Conservation (phyloP, 2,888 invertebrate species). For the Nomada ferruginata region DNA sequence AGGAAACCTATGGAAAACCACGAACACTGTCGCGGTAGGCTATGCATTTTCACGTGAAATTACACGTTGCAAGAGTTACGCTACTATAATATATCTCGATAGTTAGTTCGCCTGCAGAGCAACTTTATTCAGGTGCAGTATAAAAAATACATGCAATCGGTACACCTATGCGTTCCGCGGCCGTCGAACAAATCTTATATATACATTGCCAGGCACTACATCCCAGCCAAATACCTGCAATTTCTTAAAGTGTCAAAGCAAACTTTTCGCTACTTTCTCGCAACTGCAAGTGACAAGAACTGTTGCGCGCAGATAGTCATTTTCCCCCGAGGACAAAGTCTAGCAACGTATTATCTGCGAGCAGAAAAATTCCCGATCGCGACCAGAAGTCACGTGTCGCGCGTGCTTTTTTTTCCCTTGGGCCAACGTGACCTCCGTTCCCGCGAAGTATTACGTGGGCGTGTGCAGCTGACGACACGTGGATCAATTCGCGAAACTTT, state of each 20-base stretch:
- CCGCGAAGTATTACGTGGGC: slow-evolving; percentile 60
- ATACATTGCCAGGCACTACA: not conserved
- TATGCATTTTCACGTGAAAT: not conserved
- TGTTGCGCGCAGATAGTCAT: slow-evolving; percentile 30
- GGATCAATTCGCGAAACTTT: slow-evolving; percentile 56
- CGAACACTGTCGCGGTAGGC: slow-evolving; percentile 30
- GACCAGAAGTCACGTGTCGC: slow-evolving; percentile 53
- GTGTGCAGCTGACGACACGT: slow-evolving; percentile 55
- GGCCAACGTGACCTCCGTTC: slow-evolving; percentile 4
- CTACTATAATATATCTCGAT: too few species aligned
- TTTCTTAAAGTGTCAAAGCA: slow-evolving; percentile 3
- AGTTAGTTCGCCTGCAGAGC: too few species aligned
- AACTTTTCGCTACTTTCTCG: slow-evolving; percentile 35
- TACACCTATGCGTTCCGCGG: not conserved
- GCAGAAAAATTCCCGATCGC: slow-evolving; percentile 27
- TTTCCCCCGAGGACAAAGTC: slow-evolving; percentile 42
- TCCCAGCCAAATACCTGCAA: not conserved
- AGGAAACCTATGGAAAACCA: slow-evolving; percentile 9
- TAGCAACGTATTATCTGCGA: slow-evolving; percentile 53
- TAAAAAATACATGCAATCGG: not conserved
- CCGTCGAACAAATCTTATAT: not conserved
- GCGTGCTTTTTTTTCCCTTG: slow-evolving; percentile 15
- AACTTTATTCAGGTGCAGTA: not conserved
- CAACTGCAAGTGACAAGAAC: slow-evolving; percentile 6
- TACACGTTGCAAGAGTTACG: not conserved